Conservation (phyloP, 2,113 vertebrate species). For the Rhinichthys klamathensis region DNA sequence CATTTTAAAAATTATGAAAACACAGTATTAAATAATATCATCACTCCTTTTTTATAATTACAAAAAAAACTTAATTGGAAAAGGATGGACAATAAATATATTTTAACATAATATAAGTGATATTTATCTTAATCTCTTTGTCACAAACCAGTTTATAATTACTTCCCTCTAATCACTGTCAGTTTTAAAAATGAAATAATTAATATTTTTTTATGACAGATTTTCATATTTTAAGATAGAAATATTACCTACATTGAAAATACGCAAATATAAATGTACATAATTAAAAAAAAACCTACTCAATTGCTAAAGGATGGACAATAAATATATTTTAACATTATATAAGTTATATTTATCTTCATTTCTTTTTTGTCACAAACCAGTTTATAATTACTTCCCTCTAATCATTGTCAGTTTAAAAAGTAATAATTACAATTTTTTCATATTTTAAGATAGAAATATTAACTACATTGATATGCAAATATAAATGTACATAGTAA, state of each 20-base stretch:
- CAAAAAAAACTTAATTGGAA: background rate
- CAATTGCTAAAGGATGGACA: background rate
- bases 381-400: background rate
- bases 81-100: background rate
- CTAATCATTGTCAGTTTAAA: background rate
- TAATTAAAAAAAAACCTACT: background rate
- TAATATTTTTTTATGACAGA: background rate
- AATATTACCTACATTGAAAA: background rate
- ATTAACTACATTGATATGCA: background rate
- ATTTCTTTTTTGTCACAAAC: background rate
- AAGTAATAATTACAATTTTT: background rate
- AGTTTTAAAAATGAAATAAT: background rate
- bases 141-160: background rate
- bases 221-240: background rate
- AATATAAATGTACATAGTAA: background rate
- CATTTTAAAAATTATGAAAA: background rate
- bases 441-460: background rate
- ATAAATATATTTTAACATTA: background rate
- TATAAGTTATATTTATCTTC: background rate
- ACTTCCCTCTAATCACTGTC: background rate
- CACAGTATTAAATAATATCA: too few relatives aligned
- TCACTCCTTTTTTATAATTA: too few relatives aligned
- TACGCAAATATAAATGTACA: background rate
- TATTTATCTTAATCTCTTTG: background rate
- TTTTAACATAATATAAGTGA: background rate